Conservation (phyloP, 2,888 invertebrate species). For the Agrotis clavis region DNA sequence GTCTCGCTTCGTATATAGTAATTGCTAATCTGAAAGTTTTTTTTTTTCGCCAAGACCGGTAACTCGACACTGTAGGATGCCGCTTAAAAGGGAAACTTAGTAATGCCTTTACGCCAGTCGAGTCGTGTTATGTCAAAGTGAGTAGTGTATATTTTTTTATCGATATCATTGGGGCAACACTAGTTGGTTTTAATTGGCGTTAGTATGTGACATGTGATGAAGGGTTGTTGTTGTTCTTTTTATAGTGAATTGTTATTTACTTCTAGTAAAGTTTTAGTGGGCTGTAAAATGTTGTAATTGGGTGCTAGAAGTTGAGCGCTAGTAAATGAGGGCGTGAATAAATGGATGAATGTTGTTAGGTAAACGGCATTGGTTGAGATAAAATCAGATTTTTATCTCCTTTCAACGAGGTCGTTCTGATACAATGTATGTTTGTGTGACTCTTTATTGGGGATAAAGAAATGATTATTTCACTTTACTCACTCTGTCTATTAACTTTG, state of each 20-base stretch:
- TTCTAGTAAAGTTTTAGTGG: slow-evolving; percentile 45
- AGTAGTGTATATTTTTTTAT: slow-evolving; percentile 78
- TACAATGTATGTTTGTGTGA: not conserved
- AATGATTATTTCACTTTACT: too few species aligned
- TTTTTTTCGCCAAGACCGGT: slow-evolving; percentile 72
- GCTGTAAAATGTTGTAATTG: slow-evolving; percentile 44
- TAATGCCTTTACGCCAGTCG: slow-evolving; percentile 87
- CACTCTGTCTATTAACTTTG: not conserved
- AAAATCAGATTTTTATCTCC: slow-evolving; percentile 22
- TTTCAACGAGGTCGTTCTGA: not conserved
- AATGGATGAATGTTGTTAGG: slow-evolving; percentile 23
- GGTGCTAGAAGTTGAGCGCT: slow-evolving; percentile 7
- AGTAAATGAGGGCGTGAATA: slow-evolving; percentile 19
- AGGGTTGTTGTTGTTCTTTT: slow-evolving; percentile 34
- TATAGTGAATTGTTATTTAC: slow-evolving; percentile 36
- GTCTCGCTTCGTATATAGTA: slow-evolving; percentile 76
- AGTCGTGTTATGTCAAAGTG: slow-evolving; percentile 81
- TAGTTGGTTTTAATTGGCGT: slow-evolving; percentile 83
- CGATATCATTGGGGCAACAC: slow-evolving; percentile 81
- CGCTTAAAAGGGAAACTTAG: slow-evolving; percentile 86
- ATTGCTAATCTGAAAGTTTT: slow-evolving; percentile 80
- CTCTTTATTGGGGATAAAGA: not conserved
- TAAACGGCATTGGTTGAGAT: slow-evolving; percentile 15
- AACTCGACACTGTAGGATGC: slow-evolving; percentile 83
- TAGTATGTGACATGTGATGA: slow-evolving; percentile 60